Percentiles rank a stretch among this genome's conserved stretches.
Conservation (phyloP, 1,140 invertebrate species). For the Gonioctena quinquepunctata region DNA sequence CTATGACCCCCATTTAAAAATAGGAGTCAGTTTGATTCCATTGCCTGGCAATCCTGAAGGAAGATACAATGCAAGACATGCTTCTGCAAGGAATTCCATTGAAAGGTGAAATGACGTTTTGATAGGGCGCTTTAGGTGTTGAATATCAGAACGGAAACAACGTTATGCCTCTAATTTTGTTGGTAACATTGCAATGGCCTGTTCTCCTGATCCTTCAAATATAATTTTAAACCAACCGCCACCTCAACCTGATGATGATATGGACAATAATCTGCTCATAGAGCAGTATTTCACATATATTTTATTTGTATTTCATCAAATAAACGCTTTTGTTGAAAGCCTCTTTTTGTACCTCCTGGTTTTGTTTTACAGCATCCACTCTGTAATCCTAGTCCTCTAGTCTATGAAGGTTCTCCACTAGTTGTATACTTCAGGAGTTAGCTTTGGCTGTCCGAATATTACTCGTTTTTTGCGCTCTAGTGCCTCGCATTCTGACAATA, state of each 20-base stretch:
- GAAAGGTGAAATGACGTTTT: constrained; percentile 9
- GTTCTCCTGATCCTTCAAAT: not conserved
- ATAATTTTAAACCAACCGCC: not conserved
- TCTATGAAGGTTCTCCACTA: too few species aligned
- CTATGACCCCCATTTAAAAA: constrained; percentile 36
- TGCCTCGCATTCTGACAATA: too few species aligned
- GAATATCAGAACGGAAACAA: not conserved
- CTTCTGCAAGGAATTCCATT: not conserved
- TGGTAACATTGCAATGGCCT: not conserved
- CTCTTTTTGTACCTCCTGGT: too few species aligned
- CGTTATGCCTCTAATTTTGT: not conserved
- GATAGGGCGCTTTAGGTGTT: constrained; percentile 2
- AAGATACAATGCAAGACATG: not conserved
- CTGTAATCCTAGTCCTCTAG: too few species aligned
- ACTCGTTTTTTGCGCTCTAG: too few species aligned
- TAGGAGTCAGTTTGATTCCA: not conserved
- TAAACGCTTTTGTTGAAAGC: too few species aligned
- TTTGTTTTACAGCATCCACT: too few species aligned
- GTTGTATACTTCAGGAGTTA: too few species aligned
- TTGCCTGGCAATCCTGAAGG: not conserved
- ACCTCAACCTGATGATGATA: not conserved
- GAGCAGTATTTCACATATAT: not conserved
- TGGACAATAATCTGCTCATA: not conserved
- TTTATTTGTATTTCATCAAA: too few species aligned
- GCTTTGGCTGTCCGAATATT: too few species aligned